Conservation (phyloP, 1,140 invertebrate species). For the Paraescarpia echinospica region DNA sequence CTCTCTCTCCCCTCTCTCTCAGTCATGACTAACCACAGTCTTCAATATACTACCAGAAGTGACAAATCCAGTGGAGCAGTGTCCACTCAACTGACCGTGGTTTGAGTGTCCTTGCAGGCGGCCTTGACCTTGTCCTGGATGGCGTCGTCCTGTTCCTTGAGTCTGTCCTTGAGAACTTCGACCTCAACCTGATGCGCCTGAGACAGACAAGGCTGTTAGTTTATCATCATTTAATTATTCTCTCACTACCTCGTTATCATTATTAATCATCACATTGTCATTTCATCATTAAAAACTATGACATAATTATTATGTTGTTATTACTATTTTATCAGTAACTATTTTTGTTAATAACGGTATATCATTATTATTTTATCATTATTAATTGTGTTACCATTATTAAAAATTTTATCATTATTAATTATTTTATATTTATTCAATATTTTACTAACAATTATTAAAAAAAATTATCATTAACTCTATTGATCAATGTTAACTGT, state of each 20-base stretch:
- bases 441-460: too few relatives aligned
- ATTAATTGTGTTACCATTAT: not conserved
- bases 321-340: too few relatives aligned
- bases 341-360: too few relatives aligned
- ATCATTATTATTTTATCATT: not conserved
- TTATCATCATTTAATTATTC: not conserved
- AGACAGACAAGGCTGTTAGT: not conserved
- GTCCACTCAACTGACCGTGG: not conserved
- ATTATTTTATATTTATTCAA: not conserved
- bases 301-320: too few relatives aligned
- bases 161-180: conserved; percentile 7
- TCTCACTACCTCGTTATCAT: too few relatives aligned
- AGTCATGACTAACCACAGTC: too few relatives aligned
- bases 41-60: not conserved
- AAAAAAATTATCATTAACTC: too few relatives aligned
- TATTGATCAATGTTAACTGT: too few relatives aligned
- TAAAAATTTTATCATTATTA: not conserved
- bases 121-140: not conserved
- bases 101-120: conserved; percentile 2
- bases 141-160: not conserved
- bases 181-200: conserved; percentile 11
- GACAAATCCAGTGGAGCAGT: not conserved
- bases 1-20: too few relatives aligned
- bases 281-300: too few relatives aligned
- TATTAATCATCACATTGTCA: too few relatives aligned